These are phyloP conservation scores for Cliona cf. orientalis DNA, from an alignment of 37 sponge, comb jelly and placozoan genomes.

Conservation along the genomic window DNA sequence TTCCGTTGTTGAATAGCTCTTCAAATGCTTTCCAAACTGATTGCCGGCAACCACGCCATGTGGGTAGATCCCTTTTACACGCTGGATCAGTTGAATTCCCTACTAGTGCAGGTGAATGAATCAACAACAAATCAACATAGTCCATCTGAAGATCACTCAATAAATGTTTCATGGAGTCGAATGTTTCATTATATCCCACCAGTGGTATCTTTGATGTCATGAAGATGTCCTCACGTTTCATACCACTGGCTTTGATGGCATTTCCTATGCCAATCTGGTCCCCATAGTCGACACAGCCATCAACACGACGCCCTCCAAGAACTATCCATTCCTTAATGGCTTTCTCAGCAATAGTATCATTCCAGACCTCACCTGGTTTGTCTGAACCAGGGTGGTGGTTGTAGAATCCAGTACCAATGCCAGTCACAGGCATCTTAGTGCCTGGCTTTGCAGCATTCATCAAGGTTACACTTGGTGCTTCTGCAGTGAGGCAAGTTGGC, in stretches of 20 bases:
- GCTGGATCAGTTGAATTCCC: constrained; percentile 7
- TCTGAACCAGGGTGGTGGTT: background rate
- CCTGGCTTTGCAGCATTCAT: constrained; percentile 37
- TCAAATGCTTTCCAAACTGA: constrained; percentile 23
- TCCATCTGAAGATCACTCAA: constrained; percentile 12
- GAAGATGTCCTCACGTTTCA: constrained; percentile 34
- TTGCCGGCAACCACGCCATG: constrained; percentile 12
- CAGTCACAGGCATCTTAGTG: constrained; percentile 23
- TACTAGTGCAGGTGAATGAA: constrained; percentile 10
- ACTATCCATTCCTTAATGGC: constrained; percentile 18
- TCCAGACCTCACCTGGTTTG: constrained; percentile 32
- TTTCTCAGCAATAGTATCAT: constrained; percentile 30
- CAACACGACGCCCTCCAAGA: constrained; percentile 25
- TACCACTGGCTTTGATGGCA: constrained; percentile 9
- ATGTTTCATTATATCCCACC: constrained; percentile 40
- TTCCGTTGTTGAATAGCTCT: constrained; percentile 3
- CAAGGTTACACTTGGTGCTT: constrained; percentile 11
- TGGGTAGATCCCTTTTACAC: background rate
- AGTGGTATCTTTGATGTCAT: constrained; percentile 25
- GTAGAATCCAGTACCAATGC: constrained; percentile 32
- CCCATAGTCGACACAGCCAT: background rate
- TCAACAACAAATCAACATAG: constrained; percentile 38
- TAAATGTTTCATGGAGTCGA: background rate
- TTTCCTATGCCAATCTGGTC: constrained; percentile 7
- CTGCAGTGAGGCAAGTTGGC: background rate